phyloP scores from a whole-genome alignment of 1,140 invertebrate species.

The Drosophila bocqueti region DNA sequence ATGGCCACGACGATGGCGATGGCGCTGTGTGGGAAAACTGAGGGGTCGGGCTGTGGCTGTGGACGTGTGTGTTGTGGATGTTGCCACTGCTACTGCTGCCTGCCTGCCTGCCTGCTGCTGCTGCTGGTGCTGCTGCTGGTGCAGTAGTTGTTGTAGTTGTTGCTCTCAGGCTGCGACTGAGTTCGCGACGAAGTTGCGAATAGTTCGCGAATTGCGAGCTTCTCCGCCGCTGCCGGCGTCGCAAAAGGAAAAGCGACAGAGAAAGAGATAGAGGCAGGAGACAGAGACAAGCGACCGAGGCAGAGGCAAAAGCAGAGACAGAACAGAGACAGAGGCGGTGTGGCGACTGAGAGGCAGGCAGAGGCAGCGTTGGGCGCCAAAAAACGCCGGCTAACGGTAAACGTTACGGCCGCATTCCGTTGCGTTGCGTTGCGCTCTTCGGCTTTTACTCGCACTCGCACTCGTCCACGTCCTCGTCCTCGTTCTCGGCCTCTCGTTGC shows the following conservation, averaged over 20 bases:
- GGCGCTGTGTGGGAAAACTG: slow-evolving; percentile 65
- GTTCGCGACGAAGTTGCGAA: slow-evolving; percentile 74
- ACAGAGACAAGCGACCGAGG: slow-evolving; percentile 8
- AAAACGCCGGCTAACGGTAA: slow-evolving; percentile 56
- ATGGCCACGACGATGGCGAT: slow-evolving; percentile 34
- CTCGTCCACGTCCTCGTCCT: slow-evolving; percentile 29
- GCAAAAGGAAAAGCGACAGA: slow-evolving; percentile 40
- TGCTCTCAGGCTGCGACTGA: slow-evolving; percentile 70
- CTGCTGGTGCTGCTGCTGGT: slow-evolving; percentile 5
- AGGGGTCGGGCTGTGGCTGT: slow-evolving; percentile 28
- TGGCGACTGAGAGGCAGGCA: slow-evolving; percentile 29
- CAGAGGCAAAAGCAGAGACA: slow-evolving; percentile 19
- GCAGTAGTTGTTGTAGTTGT: slow-evolving; percentile 47
- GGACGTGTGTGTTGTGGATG: slow-evolving; percentile 32
- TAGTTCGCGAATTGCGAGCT: slow-evolving; percentile 57
- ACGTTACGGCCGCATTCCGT: slow-evolving; percentile 64
- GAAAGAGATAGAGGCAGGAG: slow-evolving; percentile 28
- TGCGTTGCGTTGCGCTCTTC: slow-evolving; percentile 54
- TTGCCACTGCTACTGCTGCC: slow-evolving; percentile 18
- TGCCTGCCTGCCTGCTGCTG: slow-evolving; percentile 19
- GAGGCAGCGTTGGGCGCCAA: slow-evolving; percentile 50
- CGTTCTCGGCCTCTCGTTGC: slow-evolving; percentile 49
- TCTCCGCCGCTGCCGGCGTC: slow-evolving; percentile 51
- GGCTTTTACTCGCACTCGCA: slow-evolving; percentile 15
- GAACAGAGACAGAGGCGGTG: slow-evolving; percentile 37